Base-by-base conservation (phyloP, 2,797 vertebrate species). In the Sebastes nivosus region DNA sequence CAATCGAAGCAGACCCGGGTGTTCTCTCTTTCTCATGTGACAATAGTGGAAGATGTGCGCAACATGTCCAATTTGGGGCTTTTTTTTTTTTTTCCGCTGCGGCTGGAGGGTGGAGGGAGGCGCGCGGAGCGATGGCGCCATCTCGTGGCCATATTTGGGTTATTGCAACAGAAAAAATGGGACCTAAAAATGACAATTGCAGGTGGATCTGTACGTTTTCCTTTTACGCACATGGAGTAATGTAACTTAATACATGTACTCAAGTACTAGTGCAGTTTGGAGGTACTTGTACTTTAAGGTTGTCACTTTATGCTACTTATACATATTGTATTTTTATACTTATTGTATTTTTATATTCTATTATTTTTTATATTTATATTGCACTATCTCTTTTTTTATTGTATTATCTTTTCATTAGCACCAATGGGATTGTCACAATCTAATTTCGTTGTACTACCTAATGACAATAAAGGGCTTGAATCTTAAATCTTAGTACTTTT, bases 21-120 rank as follows among this genome's bases (percentile, higher is more conserved):
- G 79, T 72, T 85, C 81, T 76, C 36, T 38, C 36, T 85, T 79
- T 75, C 78, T 50, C 38, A 16, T 72, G 85, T 86, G 81, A 75
- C 77, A 77, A 46, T 9, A 36, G 72, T 61, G 73, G 65, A 38
- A 67, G 75, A 79, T 55, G 79, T 67, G 92, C 72, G 82, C 89
- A 88, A 90, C 92, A 84, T 14, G 90, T 88, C 80, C 81, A 72
- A 79, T 78, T 25, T 82, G 79, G 13, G 80, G n/a, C n/a, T n/a
- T n/a, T 1, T 8, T 42, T 42, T 38, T 42, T 3, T 42, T 16
- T 1, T 34, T 34, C 32, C 5, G 65, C 74, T 9, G 75, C 20
- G 5, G 25, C 6, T 38, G 36, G 13, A 2, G 13, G 12, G 3
- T 13, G 13, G 13, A 16, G 24, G 8, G 1, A 13, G 20, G 38